Base-by-base conservation (phyloP, 2,797 vertebrate genomes). In the Enteromius afrohamiltoni region DNA sequence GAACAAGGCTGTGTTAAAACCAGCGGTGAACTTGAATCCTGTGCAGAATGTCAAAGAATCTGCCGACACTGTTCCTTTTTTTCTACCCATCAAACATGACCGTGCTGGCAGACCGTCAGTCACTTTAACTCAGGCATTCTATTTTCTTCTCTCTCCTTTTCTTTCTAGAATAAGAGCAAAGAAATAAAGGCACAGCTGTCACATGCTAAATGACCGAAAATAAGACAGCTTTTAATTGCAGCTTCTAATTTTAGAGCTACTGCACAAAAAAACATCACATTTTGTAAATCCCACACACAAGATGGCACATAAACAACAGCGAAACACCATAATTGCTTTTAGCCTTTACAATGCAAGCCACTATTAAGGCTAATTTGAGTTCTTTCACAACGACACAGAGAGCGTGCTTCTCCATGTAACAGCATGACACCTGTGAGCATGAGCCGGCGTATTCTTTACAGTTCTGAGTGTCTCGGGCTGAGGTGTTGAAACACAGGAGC, bases 401-500 rank as follows among this genome's bases (percentile, higher is more conserved):
- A 77, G 81, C 69, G 70, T 60, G 45, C 74, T 62, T 17, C 31
- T 16, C 79, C 80, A 65, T 76, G 78, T 64, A 82, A 91, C 82
- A 82, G 91, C 87, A 89, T 58, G 42, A 84, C 78, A 85, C 55
- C 77, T 77, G 74, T 79, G 88, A 88, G 85, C 60, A 88, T 49
- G 42, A 90, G 85, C 83, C 86, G 78, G 69, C 85, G 85, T 88
- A 85, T 85, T 84, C 45, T 79, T 77, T 76, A 64, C 62, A 65
- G 79, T 86, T 55, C 34, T n/a, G 8, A 29, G 74, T 42, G 70
- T 82, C 64, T 86, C 13, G 19, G 37, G 17, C 34, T 4, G 82
- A 91, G 89, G 92, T 93, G 93, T 92, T 92, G 92, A 94, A 91
- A 91, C 85, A 90, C 34, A 34, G 70, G 86, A 83, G 86, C 87